Conservation (phyloP, 2,113 vertebrate genomes). For the Dolichotis patagonum region DNA sequence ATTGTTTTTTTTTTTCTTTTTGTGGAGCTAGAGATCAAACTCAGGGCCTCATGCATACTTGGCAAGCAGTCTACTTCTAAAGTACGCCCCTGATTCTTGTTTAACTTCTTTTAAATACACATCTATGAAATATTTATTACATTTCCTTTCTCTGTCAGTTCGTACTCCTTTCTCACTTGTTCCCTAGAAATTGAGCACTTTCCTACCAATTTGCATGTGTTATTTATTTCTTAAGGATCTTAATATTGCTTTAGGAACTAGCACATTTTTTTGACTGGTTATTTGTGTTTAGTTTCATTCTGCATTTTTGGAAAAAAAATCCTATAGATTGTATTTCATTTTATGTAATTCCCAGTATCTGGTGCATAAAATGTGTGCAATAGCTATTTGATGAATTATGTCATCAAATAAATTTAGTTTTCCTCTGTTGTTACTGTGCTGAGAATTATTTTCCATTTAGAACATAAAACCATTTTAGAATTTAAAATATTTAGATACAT, state of each 20-base stretch:
- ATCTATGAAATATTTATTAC: background rate
- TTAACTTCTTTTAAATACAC: background rate
- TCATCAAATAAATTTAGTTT: background rate
- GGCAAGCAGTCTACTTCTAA: background rate
- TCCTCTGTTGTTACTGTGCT: background rate
- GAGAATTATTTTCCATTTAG: conserved; percentile 21
- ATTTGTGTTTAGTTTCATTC: background rate
- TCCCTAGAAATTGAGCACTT: background rate
- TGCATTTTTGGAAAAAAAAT: background rate
- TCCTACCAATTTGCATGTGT: background rate
- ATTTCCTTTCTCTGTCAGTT: background rate
- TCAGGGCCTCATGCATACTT: background rate
- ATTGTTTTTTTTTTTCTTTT: background rate
- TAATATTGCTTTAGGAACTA: background rate
- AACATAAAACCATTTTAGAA: conserved; percentile 20
- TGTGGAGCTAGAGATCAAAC: background rate
- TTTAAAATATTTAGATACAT: background rate
- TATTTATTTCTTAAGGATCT: conserved; percentile 39
- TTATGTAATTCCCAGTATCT: background rate
- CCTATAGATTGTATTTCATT: background rate
- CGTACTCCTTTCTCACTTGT: background rate
- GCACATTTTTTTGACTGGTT: conserved; percentile 9
- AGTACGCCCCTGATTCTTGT: background rate
- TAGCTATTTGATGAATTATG: background rate
- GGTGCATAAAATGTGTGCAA: background rate